Percentiles rank a stretch among this genome's conserved stretches.
Evolutionary conservation across 2,888 invertebrate species (phyloP).

Genomic region (Apodemia hepburni): DNA sequence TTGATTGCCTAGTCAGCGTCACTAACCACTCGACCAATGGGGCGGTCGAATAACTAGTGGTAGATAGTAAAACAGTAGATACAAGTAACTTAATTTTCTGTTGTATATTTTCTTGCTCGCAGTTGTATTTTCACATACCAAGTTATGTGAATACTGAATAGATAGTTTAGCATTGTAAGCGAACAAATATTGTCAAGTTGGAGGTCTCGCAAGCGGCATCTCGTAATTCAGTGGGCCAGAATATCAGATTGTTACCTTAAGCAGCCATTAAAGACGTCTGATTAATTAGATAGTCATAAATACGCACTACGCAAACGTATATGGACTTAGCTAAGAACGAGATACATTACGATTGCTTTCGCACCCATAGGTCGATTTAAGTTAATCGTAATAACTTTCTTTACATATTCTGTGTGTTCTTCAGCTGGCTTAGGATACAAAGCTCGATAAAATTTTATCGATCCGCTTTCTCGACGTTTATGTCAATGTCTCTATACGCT

Average conservation of each 20-base stretch:
- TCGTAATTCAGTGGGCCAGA: background rate
- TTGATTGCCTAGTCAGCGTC: no score
- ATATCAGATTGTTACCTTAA: conserved; percentile 4
- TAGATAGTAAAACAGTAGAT: no score
- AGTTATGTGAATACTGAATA: background rate
- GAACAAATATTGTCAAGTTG: background rate
- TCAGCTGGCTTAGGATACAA: no score
- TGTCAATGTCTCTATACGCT: no score
- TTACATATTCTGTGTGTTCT: no score
- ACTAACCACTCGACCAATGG: no score
- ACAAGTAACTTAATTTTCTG: no score
- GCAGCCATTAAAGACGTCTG: conserved; percentile 4
- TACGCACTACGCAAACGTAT: background rate
- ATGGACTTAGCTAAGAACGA: background rate
- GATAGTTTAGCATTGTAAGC: background rate
- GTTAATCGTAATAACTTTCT: no score
- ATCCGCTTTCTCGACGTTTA: no score
- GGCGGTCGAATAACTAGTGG: no score
- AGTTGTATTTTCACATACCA: background rate
- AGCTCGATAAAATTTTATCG: no score
- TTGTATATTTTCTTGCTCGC: background rate
- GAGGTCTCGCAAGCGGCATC: background rate
- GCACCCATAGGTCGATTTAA: background rate
- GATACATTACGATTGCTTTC: background rate
- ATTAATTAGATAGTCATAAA: conserved; percentile 12